Percentiles rank a stretch among this genome's conserved stretches.
phyloP scores from a whole-genome alignment of 1,140 invertebrate genomes.

The Schlechtendalia chinensis region DNA sequence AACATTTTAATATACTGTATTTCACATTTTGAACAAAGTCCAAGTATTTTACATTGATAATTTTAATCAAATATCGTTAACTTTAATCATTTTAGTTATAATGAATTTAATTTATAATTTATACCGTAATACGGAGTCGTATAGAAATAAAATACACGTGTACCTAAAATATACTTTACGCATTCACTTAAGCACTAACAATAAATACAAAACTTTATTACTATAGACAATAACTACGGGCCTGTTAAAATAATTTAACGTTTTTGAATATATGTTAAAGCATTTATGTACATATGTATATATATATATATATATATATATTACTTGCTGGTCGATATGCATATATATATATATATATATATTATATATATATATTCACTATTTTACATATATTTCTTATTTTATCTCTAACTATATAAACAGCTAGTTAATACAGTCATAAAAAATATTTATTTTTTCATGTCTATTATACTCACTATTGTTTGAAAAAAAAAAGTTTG shows the following conservation, averaged over 20 bases:
- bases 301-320: neutral
- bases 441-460: conserved; percentile 10
- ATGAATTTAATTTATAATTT: neutral
- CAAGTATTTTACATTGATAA: neutral
- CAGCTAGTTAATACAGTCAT: neutral
- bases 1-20: no score
- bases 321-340: neutral
- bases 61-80: neutral
- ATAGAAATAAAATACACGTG: neutral
- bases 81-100: neutral
- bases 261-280: neutral
- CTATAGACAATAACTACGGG: neutral
- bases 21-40: no score
- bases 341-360: no score
- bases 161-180: neutral
- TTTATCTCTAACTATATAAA: conserved; percentile 13
- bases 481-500: no score
- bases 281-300: no score
- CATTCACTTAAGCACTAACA: no score
- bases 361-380: no score
- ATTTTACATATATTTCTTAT: no score
- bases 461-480: no score
- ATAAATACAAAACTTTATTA: no score
- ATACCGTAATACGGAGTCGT: neutral
- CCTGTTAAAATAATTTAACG: neutral